Base-by-base conservation (phyloP, 2,888 invertebrate species). In the Trypoxylon attenuatum region DNA sequence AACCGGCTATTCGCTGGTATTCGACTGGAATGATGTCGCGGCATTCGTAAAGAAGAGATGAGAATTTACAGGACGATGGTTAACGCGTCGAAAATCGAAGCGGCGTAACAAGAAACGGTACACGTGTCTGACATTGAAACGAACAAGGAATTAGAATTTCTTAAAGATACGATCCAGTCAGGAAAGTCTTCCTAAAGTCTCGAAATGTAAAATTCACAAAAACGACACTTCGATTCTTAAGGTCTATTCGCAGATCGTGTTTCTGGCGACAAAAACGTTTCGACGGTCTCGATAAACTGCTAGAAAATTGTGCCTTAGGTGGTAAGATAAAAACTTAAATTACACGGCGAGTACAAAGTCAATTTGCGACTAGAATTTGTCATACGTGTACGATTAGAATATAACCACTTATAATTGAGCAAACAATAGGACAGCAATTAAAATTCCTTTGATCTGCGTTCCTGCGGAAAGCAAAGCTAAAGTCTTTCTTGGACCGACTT, bases 381-480 rank as follows among this genome's bases (percentile, higher is more conserved):
- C 46, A 43, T 61, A 39, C 62, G 59, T 27, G 27, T 57, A 38
- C 53, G 47, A 54, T 65, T 45, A 57, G 38, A 41, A 63, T 23
- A 23, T 51, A 38, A 64, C 56, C 64, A 63, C 55, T 52, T 55
- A 52, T 56, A 64, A 63, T 80, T 81, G 81, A 80, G 78, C 79
- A 81, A 82, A 79, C 62, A 70, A 82, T 80, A 76, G 76, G 75
- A 80, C 65, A 73, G 72, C 69, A 67, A 79, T 77, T 42, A 77
- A 78, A 77, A 71, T 76, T 66, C 60, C 68, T 60, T 71, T 69
- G 58, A 71, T 63, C 62, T 42, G 58, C 41, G 55, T 49, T 43
- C 38, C 33, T 15, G 42, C 27, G 51, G 47, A 62, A 55, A 54
- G 62, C 39, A 60, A 69, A 59, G 38, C 25, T 51, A 42, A 43